These are phyloP conservation scores for Cirrhinus mrigala DNA, from an alignment of 2,797 vertebrate genomes.

Conservation along the genomic window DNA sequence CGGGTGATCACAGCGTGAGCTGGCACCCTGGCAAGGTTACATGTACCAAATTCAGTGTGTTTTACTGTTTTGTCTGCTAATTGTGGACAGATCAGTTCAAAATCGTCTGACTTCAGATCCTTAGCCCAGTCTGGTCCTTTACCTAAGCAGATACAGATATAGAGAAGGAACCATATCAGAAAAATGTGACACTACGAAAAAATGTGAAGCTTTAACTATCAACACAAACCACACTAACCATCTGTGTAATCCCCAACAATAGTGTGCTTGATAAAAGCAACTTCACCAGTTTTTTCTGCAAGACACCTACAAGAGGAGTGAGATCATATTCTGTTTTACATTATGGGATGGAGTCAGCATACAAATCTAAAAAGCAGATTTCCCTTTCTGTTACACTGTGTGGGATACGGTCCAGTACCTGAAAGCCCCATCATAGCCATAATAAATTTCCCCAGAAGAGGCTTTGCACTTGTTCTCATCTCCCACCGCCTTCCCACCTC, in stretches of 20 bases:
- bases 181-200: not conserved
- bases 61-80: constrained; percentile 54
- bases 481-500: constrained; percentile 63
- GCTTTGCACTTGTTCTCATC: constrained; percentile 71
- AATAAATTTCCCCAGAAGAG: constrained; percentile 71
- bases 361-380: not conserved
- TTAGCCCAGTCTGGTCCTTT: constrained; percentile 65
- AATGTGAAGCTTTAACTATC: not conserved
- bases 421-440: constrained; percentile 80
- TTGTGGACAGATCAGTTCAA: constrained; percentile 81
- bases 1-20: constrained; percentile 87
- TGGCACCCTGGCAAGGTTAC: constrained; percentile 84
- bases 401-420: constrained; percentile 64
- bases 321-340: not conserved
- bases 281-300: constrained; percentile 73
- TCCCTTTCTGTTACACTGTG: not conserved
- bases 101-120: constrained; percentile 62
- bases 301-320: constrained; percentile 75
- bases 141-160: constrained; percentile 53
- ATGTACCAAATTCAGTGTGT: constrained; percentile 68
- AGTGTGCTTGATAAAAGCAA: constrained; percentile 80
- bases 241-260: constrained; percentile 69
- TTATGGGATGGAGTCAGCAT: not conserved
- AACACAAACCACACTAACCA: constrained; percentile 65
- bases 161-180: not conserved